Evolutionary conservation across 2,888 invertebrate genomes (phyloP).

Genomic region (Dastarcus helophoroides): DNA sequence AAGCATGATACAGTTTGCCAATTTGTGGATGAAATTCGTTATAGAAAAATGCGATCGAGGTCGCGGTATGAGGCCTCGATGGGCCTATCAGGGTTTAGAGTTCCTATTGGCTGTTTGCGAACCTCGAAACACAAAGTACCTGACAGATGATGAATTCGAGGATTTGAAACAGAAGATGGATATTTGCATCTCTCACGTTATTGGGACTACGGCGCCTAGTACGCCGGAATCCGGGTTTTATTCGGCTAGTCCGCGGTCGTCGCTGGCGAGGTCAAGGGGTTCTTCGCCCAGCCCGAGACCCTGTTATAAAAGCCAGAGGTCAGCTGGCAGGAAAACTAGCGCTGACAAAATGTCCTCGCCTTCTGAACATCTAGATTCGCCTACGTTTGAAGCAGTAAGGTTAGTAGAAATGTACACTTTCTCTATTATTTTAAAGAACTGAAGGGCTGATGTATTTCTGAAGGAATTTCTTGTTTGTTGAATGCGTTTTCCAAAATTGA

Average conservation of each 20-base stretch:
- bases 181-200: conserved; percentile 77
- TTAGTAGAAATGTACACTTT: conserved; percentile 1
- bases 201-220: conserved; percentile 44
- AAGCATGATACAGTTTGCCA: conserved; percentile 57
- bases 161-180: conserved; percentile 69
- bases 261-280: conserved; percentile 29
- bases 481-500: no score
- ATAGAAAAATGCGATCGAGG: conserved; percentile 66
- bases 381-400: conserved; percentile 19
- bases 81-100: conserved; percentile 83
- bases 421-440: no score
- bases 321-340: conserved; percentile 29
- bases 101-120: conserved; percentile 78
- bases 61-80: conserved; percentile 68
- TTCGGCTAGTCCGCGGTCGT: conserved; percentile 29
- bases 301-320: conserved; percentile 32
- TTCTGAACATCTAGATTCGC: conserved; percentile 18
- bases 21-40: conserved; percentile 85
- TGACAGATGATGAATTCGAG: conserved; percentile 70
- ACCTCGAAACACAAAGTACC: conserved; percentile 65
- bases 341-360: conserved; percentile 25
- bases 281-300: conserved; percentile 34
- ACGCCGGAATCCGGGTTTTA: conserved; percentile 34
- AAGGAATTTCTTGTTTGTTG: no score
- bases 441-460: no score